phyloP scores from a whole-genome alignment of 2,797 vertebrate species.

The Sylvilagus floridanus region DNA sequence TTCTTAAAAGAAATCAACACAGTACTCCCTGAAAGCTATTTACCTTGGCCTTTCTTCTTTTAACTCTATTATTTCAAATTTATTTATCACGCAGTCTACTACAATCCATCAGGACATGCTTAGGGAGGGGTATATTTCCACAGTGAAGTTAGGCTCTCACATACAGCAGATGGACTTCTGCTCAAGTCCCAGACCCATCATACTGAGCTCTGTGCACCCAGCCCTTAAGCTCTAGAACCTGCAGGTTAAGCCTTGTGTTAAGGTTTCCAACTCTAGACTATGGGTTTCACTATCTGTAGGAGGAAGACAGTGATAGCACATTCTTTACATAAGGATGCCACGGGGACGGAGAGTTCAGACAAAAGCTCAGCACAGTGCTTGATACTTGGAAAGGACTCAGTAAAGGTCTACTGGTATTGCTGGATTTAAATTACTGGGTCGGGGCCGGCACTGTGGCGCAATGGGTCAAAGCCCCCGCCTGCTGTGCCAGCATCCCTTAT shows the following conservation, averaged over 20 bases:
- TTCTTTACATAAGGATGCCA: not conserved
- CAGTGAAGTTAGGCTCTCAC: not conserved
- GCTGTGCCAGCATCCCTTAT: too few species aligned
- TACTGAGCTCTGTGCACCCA: not conserved
- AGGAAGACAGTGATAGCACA: not conserved
- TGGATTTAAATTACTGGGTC: rapidly evolving
- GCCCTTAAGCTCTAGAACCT: not conserved
- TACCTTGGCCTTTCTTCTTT: not conserved
- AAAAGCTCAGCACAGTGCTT: not conserved
- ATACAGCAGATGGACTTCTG: not conserved
- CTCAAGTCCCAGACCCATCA: not conserved
- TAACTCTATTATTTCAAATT: conserved; percentile 14
- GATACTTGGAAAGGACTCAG: rapidly evolving
- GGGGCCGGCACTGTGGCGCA: too few species aligned
- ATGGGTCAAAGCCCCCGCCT: too few species aligned
- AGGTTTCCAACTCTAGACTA: not conserved
- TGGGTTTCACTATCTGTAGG: not conserved
- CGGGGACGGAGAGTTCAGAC: rapidly evolving
- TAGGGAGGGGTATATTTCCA: not conserved
- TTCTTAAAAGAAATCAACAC: not conserved
- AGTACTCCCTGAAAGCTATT: not conserved
- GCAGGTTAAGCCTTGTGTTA: not conserved
- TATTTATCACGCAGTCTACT: not conserved
- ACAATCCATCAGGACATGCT: not conserved
- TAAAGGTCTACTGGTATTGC: rapidly evolving